A percentile compares a stretch with the other conserved stretches of the same genome.
Evolutionary conservation across 2,113 vertebrate species (phyloP).

Genomic region (Sarotherodon lohbergeri): DNA sequence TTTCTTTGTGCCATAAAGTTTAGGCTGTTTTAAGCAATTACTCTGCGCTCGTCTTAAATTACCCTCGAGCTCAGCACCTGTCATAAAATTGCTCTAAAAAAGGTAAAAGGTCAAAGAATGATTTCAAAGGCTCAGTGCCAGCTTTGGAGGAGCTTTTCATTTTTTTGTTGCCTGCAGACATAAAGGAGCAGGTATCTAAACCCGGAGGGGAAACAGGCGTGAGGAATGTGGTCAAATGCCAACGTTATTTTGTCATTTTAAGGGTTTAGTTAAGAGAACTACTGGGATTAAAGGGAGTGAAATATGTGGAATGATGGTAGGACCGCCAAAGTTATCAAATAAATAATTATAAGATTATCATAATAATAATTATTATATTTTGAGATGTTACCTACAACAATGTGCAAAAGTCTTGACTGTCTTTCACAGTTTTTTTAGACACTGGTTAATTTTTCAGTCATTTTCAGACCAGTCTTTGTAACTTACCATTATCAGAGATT

Average conservation of each 20-base stretch:
- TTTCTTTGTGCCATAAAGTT: neutral
- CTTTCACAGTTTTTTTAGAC: neutral
- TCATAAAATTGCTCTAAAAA: neutral
- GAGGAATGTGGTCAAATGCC: neutral
- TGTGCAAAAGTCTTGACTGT: neutral
- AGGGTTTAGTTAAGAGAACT: neutral
- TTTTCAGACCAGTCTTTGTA: rapidly evolving
- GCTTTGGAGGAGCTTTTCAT: neutral
- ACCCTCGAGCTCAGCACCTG: neutral
- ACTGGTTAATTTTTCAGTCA: neutral
- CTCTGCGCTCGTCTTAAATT: neutral
- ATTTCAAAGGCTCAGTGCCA: neutral
- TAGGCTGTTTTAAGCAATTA: neutral
- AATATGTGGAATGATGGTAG: neutral
- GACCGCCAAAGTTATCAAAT: neutral
- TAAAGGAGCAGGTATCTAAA: neutral
- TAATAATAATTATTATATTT: neutral
- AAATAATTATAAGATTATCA: neutral
- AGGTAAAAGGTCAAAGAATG: neutral
- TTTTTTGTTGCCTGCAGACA: neutral
- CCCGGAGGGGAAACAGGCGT: neutral
- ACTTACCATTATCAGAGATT: neutral
- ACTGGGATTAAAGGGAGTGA: neutral
- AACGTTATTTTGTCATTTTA: neutral
- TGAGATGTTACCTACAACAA: neutral